Percentiles rank a stretch among this genome's conserved stretches.
These are phyloP conservation scores for Mellivora capensis DNA, from an alignment of 2,113 vertebrate species.

Conservation along the genomic window DNA sequence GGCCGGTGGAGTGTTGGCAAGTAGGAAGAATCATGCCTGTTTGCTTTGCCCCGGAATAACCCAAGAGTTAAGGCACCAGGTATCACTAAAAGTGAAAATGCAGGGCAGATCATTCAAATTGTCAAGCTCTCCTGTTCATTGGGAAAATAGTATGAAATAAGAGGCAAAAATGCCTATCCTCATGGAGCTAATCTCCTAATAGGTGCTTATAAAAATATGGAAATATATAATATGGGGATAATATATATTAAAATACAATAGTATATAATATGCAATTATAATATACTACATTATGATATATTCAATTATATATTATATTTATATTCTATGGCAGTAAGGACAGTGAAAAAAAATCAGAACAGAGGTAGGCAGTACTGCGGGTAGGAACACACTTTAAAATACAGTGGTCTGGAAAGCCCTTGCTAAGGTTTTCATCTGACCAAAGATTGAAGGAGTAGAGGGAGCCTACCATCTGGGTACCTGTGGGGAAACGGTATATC, in stretches of 20 bases:
- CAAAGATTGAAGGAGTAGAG: not conserved
- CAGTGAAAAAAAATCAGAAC: not conserved
- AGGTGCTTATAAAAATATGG: not conserved
- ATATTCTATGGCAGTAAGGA: not conserved
- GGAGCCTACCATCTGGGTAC: fast-evolving
- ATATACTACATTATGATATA: not conserved
- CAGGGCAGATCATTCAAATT: not conserved
- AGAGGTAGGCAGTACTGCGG: not conserved
- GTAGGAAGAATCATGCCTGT: not conserved
- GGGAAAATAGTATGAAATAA: not conserved
- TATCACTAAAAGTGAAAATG: not conserved
- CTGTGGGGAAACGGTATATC: not conserved
- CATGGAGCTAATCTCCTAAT: not conserved
- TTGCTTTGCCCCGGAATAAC: not conserved
- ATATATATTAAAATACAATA: not conserved
- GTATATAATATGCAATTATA: not conserved
- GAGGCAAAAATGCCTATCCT: not conserved
- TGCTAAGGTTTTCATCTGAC: not conserved
- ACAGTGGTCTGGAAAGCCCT: not conserved
- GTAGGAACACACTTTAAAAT: not conserved
- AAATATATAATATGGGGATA: not conserved
- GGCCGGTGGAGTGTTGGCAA: not conserved
- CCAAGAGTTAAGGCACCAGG: not conserved
- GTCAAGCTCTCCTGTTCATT: not conserved
- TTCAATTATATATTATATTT: not conserved